phyloP scores from a whole-genome alignment of 2,113 vertebrate species.

The Gopherus evgoodei region DNA sequence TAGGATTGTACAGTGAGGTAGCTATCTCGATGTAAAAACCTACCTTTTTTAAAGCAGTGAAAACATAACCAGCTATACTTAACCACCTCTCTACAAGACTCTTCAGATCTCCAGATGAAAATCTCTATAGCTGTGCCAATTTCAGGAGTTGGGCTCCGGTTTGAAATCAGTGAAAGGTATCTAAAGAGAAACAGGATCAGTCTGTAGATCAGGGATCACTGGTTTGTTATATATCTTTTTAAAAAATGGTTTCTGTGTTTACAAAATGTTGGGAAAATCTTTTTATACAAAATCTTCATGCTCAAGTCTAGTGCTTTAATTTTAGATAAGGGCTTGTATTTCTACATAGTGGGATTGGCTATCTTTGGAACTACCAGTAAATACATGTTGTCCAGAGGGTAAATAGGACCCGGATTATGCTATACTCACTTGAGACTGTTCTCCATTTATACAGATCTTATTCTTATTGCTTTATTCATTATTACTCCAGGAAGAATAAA shows the following conservation, averaged over 20 bases:
- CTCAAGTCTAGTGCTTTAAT: background rate
- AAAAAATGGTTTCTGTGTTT: background rate
- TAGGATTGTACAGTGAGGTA: background rate
- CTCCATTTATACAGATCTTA: background rate
- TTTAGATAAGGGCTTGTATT: background rate
- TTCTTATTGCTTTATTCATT: background rate
- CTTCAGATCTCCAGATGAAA: background rate
- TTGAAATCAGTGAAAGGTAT: background rate
- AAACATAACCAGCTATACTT: background rate
- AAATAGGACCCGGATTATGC: background rate
- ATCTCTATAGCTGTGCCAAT: background rate
- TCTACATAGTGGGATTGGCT: background rate
- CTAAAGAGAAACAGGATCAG: background rate
- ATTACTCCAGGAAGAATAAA: background rate
- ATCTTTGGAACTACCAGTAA: background rate
- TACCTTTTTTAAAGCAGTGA: background rate
- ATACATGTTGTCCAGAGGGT: fast-evolving
- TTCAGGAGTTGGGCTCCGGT: background rate
- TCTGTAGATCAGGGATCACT: background rate
- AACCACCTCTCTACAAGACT: background rate
- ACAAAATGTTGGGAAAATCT: background rate
- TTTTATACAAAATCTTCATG: background rate
- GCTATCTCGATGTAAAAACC: background rate
- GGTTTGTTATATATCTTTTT: background rate
- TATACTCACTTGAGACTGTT: background rate